Evolutionary conservation across 1,140 invertebrate genomes (phyloP).

Genomic region (Sinella curviseta): DNA sequence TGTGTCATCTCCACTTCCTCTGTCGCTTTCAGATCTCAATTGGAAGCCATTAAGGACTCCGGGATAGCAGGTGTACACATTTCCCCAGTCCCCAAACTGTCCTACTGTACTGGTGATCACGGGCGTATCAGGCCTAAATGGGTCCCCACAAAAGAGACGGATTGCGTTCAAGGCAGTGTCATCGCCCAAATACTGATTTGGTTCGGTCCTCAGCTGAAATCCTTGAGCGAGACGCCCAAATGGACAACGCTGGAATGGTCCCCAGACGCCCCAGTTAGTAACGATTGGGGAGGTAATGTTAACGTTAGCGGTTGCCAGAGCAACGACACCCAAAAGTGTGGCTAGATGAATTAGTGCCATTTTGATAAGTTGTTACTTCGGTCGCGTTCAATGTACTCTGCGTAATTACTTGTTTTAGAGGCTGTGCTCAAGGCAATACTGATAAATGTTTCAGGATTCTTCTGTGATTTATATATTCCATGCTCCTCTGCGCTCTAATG

Average conservation of each 20-base stretch:
- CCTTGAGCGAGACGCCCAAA: slow-evolving; percentile 18
- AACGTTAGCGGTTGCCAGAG: background rate
- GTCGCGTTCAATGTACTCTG: too few species aligned
- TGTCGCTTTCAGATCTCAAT: slow-evolving; percentile 20
- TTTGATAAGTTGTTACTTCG: too few species aligned
- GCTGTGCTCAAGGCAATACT: too few species aligned
- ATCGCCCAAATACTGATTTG: slow-evolving; percentile 5
- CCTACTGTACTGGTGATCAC: slow-evolving; percentile 22
- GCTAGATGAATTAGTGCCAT: too few species aligned
- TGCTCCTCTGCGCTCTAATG: too few species aligned
- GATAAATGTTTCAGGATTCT: too few species aligned
- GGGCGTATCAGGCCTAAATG: background rate
- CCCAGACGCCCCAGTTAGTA: slow-evolving; percentile 34
- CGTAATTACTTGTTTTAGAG: too few species aligned
- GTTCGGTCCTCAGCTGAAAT: slow-evolving; percentile 29
- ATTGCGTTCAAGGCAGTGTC: slow-evolving; percentile 35
- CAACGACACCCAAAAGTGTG: too few species aligned
- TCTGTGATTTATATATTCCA: too few species aligned
- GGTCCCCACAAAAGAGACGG: slow-evolving; percentile 26
- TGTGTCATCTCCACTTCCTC: background rate
- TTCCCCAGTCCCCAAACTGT: slow-evolving; percentile 21
- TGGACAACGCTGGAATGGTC: slow-evolving; percentile 9
- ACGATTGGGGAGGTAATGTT: slow-evolving; percentile 13
- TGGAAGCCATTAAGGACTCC: slow-evolving; percentile 30
- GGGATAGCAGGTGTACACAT: slow-evolving; percentile 17